Base-by-base conservation (phyloP, 2,888 invertebrate species). In the Pheosia gnoma region DNA sequence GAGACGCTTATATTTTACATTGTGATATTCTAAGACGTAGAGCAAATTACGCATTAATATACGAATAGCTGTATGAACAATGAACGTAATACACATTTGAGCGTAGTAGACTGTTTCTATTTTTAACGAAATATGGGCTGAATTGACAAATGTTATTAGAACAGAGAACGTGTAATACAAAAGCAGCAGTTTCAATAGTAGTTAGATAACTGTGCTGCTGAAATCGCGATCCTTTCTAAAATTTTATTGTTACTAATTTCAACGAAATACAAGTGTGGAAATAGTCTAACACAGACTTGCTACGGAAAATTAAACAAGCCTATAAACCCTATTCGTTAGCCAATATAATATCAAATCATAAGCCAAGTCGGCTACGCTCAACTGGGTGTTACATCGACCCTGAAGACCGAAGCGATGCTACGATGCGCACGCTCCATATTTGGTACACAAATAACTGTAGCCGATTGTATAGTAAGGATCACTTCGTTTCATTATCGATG, bases 341-440 rank as follows among this genome's bases (percentile, higher is more conserved):
- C 39, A 37, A 62, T 43, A 37, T 13, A 57, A 39, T 38, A 37
- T 59, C 45, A 25, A 59, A 62, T 64, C 58, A 58, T 61, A 59
- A 51, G 43, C 47, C 54, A 62, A 56, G 60, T 62, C 61, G 72
- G 71, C 73, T 70, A 83, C 79, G 84, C 80, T 79, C 74, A 77
- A 79, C 78, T 78, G 81, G 67, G 65, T 79, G 79, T 85, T 86
- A 81, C 81, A 77, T 84, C 82, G 84, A 82, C 86, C 83, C 80
- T 83, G 81, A 79, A 78, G 79, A 78, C 76, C 59, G 65, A 74
- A 79, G 63, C 74, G 70, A 72, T 74, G 71, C 25, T 25, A 25
- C 75, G 78, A 80, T 82, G 80, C 77, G 76, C 74, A 73, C 77
- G 71, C 79, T 69, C 87, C 86, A 76, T 88, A 83, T 87, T 81